Evolutionary conservation across 2,888 invertebrate genomes (phyloP), one percentile per base, ranked within the genome.

Genomic region (Harmothoe impar): DNA sequence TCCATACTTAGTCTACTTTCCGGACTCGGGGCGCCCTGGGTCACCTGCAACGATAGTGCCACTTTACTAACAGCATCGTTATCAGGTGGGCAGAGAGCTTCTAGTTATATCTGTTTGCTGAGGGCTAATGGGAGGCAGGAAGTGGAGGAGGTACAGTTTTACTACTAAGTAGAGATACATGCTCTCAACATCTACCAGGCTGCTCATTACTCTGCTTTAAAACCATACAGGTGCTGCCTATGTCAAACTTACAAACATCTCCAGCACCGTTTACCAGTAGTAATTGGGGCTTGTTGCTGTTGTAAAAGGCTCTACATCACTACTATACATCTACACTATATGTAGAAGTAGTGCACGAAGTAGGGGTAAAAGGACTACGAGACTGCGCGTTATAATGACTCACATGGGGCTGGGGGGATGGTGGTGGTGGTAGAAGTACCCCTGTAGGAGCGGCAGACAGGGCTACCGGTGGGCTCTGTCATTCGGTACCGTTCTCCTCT

Each of bases 1-100:
- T 31, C 77, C 29, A n/a, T n/a, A 62, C n/a, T 62, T 78, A 33
- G 78, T 78, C 20, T 29, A 78, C 20, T 20, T 78, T 78, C 78
- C 35, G 31, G 78, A 20, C 35, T 78, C 3, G 78, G 31, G 3
- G 43, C 43, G 20, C 35, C 78, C 20, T 78, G 7, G n/a, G 35
- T 52, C 86, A 86, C 86, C 86, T 86, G 86, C 86, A 86, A 86
- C 86, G 54, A 86, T 54, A 86, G 86, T 29, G 25, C 52, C 86
- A 86, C 56, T 86, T 86, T 81, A 81, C 81, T 81, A 81, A 33
- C 35, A 81, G 81, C 86, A 54, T n/a, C 86, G 81, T 81, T 43
- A 43, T 81, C 23, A 81, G 81, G 81, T 81, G 81, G 20, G 43
- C n/a, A 25, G 62, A 43, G 62, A 62, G 62, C 25, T 43, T 43